Conservation (phyloP, 2,797 vertebrate species). For the Epinephelus awoara region DNA sequence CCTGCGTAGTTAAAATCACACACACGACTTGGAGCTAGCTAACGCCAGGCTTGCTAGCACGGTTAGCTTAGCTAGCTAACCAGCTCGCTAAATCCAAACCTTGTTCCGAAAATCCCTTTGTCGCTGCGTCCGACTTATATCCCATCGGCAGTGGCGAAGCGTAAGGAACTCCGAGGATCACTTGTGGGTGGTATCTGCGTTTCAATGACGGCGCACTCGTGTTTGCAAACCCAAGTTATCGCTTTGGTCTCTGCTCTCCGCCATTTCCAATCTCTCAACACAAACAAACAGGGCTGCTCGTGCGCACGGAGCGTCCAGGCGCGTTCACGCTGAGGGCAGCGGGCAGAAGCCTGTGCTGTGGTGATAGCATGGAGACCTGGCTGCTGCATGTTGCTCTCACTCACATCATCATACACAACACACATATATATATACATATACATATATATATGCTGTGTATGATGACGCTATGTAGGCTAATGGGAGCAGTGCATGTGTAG, state of each 20-base stretch:
- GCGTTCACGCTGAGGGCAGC: slow-evolving; percentile 58
- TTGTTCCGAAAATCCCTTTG: slow-evolving; percentile 52
- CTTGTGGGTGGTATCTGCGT: slow-evolving; percentile 40
- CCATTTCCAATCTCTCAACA: slow-evolving; percentile 86
- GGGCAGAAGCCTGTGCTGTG: slow-evolving; percentile 3
- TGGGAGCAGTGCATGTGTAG: no score
- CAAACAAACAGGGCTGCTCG: slow-evolving; percentile 85
- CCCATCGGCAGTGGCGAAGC: slow-evolving; percentile 42
- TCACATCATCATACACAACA: no score
- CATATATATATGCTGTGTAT: neutral
- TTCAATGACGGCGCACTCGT: slow-evolving; percentile 62
- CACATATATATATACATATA: no score
- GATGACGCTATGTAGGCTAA: neutral
- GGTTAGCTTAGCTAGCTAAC: slow-evolving; percentile 74
- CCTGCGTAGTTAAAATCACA: slow-evolving; percentile 75
- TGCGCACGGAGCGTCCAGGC: slow-evolving; percentile 58
- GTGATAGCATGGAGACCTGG: neutral
- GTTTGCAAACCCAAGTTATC: slow-evolving; percentile 71
- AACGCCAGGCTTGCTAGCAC: slow-evolving; percentile 71
- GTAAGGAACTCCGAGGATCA: slow-evolving; percentile 17
- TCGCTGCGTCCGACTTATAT: slow-evolving; percentile 38
- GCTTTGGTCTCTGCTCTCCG: slow-evolving; percentile 82
- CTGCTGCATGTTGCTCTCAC: neutral
- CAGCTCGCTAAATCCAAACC: slow-evolving; percentile 72
- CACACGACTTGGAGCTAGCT: slow-evolving; percentile 71